Conservation (phyloP, 2,888 invertebrate genomes). For the Acronicta leporina region DNA sequence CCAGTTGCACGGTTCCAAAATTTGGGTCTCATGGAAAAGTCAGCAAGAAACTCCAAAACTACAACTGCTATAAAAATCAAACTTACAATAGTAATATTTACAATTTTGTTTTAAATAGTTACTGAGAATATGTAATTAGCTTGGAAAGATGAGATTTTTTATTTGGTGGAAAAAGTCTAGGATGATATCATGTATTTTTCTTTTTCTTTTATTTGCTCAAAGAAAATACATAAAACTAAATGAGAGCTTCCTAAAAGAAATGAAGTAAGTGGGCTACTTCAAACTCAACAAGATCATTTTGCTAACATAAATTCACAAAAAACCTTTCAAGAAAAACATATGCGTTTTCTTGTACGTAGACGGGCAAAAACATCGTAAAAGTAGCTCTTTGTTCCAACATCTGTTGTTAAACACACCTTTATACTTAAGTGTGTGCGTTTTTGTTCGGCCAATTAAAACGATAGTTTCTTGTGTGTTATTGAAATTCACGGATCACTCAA, state of each 20-base stretch:
- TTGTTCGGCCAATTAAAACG: conserved; percentile 79
- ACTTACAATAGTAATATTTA: too few relatives aligned
- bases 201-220: conserved; percentile 1
- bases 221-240: conserved; percentile 29
- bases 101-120: too few relatives aligned
- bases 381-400: conserved; percentile 52
- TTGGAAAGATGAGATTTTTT: too few relatives aligned
- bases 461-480: conserved; percentile 73
- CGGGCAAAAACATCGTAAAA: conserved; percentile 50
- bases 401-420: conserved; percentile 47
- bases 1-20: too few relatives aligned
- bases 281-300: conserved; percentile 44
- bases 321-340: conserved; percentile 54
- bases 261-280: conserved; percentile 43
- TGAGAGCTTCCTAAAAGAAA: conserved; percentile 30
- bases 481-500: conserved; percentile 80
- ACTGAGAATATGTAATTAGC: too few relatives aligned
- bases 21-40: too few relatives aligned
- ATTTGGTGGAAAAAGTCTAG: not conserved
- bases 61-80: too few relatives aligned
- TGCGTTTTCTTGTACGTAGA: conserved; percentile 42
- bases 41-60: too few relatives aligned
- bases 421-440: conserved; percentile 59
- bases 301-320: conserved; percentile 50
- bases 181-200: too few relatives aligned